phyloP scores from a whole-genome alignment of 2,113 vertebrate genomes.

The Piprites chloris region DNA sequence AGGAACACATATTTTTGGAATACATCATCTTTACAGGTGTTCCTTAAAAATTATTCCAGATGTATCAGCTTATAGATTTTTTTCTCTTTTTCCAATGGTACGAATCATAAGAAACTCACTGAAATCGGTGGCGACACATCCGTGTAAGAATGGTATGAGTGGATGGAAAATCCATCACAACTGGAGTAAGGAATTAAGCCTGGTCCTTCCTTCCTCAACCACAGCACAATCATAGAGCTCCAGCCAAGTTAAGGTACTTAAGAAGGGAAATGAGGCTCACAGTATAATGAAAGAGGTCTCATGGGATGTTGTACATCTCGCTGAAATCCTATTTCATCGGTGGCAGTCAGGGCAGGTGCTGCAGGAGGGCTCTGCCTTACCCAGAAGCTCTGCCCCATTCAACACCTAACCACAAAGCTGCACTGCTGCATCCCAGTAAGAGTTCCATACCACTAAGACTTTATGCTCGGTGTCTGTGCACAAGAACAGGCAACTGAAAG shows the following conservation, averaged over 20 bases:
- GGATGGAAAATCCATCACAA: not conserved
- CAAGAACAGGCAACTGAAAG: not conserved
- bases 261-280: not conserved
- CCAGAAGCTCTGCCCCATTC: not conserved
- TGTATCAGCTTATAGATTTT: not conserved
- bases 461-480: fast-evolving
- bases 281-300: not conserved
- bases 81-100: not conserved
- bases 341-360: not conserved
- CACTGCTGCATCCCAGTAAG: not conserved
- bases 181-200: not conserved
- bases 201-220: not conserved
- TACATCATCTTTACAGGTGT: not conserved
- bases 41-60: not conserved
- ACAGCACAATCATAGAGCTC: not conserved
- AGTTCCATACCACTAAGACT: not conserved
- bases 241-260: not conserved
- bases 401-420: not conserved
- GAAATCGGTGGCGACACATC: fast-evolving
- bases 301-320: not conserved
- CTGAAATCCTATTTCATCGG: not conserved
- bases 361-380: not conserved
- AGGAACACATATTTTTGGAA: not conserved
- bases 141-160: not conserved
- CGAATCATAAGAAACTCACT: not conserved